phyloP scores from a whole-genome alignment of 2,888 invertebrate genomes.

The Heteropelma amictum region DNA sequence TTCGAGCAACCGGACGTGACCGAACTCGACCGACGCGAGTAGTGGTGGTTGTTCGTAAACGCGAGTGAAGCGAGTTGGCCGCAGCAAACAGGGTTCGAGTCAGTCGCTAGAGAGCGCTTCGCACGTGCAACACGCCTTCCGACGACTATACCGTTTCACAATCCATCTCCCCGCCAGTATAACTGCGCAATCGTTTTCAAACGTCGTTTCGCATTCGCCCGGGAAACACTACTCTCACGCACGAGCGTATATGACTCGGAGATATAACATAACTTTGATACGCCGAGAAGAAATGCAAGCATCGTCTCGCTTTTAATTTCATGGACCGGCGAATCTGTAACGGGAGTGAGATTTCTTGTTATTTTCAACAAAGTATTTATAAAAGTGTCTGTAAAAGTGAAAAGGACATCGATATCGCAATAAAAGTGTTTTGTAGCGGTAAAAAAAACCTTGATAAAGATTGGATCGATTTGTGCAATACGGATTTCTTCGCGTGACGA shows the following conservation, averaged over 20 bases:
- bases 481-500: neutral
- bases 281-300: too few relatives aligned
- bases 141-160: conserved; percentile 61
- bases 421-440: neutral
- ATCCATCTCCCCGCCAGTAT: conserved; percentile 49
- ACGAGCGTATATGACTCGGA: neutral
- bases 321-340: too few relatives aligned
- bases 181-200: conserved; percentile 70
- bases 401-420: conserved; percentile 21
- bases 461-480: conserved; percentile 14
- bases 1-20: conserved; percentile 40
- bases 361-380: too few relatives aligned
- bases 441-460: neutral
- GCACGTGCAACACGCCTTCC: conserved; percentile 63
- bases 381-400: neutral
- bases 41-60: neutral
- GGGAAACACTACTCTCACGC: conserved; percentile 37
- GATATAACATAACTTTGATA: too few relatives aligned
- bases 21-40: conserved; percentile 35
- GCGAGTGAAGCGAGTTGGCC: conserved; percentile 58
- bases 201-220: conserved; percentile 59
- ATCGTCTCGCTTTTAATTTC: too few relatives aligned
- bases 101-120: conserved; percentile 75
- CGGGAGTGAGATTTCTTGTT: too few relatives aligned
- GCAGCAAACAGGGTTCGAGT: conserved; percentile 60